These are phyloP conservation scores for Pitta sordida DNA, from an alignment of 2,113 vertebrate genomes.

Conservation along the genomic window DNA sequence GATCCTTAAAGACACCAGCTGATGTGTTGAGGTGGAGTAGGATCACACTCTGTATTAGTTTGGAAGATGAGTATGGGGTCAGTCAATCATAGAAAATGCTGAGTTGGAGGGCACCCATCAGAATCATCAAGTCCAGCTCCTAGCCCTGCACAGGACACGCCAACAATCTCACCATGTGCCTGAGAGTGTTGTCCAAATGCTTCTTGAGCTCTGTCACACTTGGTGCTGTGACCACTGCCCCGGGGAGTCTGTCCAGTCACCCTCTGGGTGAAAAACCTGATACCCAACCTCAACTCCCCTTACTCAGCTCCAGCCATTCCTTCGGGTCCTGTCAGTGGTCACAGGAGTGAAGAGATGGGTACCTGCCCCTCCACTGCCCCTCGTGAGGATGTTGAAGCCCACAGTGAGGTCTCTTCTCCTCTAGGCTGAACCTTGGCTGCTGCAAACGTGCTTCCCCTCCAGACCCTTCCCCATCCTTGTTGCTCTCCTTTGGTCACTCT, in stretches of 20 bases:
- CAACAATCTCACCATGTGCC: background rate
- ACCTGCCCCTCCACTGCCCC: background rate
- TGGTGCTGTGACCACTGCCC: background rate
- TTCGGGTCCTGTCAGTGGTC: background rate
- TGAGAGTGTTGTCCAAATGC: background rate
- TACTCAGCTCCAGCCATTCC: background rate
- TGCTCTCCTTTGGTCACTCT: background rate
- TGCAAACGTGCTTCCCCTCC: background rate
- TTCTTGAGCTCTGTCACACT: background rate
- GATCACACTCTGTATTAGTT: background rate
- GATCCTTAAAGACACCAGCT: background rate
- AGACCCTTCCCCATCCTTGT: background rate
- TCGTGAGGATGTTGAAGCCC: background rate
- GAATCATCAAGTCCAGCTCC: background rate
- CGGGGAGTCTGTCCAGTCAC: fast-evolving
- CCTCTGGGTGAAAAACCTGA: background rate
- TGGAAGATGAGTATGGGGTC: background rate
- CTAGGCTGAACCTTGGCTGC: background rate
- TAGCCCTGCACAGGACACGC: background rate
- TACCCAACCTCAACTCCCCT: background rate
- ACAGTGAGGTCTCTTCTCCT: background rate
- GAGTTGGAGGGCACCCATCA: background rate
- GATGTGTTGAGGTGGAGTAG: background rate
- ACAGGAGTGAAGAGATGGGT: background rate
- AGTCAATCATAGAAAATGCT: background rate